A percentile compares a stretch with the other conserved stretches of the same genome.
These are phyloP conservation scores for Tuberolachnus salignus DNA, from an alignment of 2,888 invertebrate species.

Conservation along the genomic window DNA sequence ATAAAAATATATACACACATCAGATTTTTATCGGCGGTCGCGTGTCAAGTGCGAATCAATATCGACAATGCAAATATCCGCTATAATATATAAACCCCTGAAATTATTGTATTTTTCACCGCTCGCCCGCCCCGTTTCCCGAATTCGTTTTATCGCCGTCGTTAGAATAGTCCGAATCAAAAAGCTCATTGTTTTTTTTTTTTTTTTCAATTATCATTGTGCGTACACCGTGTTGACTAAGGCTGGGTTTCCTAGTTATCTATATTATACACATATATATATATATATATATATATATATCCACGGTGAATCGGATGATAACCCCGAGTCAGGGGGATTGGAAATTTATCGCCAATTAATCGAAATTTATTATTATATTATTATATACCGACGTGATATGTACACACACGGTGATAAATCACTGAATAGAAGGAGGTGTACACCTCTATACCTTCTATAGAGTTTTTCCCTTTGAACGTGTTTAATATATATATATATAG, in stretches of 20 bases:
- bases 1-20: slow-evolving; percentile 48
- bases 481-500: slow-evolving; percentile 7
- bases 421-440: slow-evolving; percentile 32
- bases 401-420: slow-evolving; percentile 41
- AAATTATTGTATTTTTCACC: slow-evolving; percentile 15
- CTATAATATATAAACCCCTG: not conserved
- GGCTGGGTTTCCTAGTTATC: slow-evolving; percentile 27
- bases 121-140: not conserved
- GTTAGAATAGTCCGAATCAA: slow-evolving; percentile 30
- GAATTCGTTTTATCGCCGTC: slow-evolving; percentile 12
- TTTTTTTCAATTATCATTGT: slow-evolving; percentile 36
- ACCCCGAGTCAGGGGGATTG: slow-evolving; percentile 29
- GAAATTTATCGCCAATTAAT: slow-evolving; percentile 55
- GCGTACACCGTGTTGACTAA: slow-evolving; percentile 12
- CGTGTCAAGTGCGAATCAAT: slow-evolving; percentile 48
- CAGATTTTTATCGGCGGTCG: slow-evolving; percentile 52
- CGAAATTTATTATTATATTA: slow-evolving; percentile 52
- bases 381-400: slow-evolving; percentile 17
- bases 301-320: not conserved
- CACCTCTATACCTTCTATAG: too few species aligned
- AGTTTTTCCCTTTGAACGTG: slow-evolving; percentile 28
- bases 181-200: slow-evolving; percentile 17
- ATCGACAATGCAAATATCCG: slow-evolving; percentile 52
- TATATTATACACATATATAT: slow-evolving; percentile 1
- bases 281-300: not conserved